Evolutionary conservation across 2,797 vertebrate species (phyloP).

Genomic region (Pelodytes ibericus): DNA sequence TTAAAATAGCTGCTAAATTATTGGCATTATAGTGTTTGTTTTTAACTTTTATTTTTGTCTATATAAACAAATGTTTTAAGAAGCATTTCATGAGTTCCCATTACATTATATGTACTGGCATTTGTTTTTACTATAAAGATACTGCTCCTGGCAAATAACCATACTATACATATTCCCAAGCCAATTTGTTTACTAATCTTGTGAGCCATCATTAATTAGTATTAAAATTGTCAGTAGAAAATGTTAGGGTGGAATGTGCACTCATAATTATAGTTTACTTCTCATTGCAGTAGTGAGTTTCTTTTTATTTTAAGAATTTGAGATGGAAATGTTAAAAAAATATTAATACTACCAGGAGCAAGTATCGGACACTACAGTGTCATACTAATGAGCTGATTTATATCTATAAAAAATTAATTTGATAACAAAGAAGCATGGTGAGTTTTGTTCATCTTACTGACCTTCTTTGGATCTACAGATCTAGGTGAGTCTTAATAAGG

Average conservation of each 20-base stretch:
- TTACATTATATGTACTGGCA: not conserved
- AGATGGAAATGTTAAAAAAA: not conserved
- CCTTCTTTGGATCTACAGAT: too few relatives aligned
- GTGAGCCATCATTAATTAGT: not conserved
- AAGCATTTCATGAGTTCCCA: constrained; percentile 2
- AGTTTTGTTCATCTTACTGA: too few relatives aligned
- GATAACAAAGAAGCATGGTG: too few relatives aligned
- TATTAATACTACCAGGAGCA: too few relatives aligned
- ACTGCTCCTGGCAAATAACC: not conserved
- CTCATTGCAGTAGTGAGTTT: too few relatives aligned
- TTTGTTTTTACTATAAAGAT: constrained; percentile 12
- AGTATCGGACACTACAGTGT: too few relatives aligned
- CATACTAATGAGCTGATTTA: too few relatives aligned
- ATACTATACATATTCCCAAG: not conserved
- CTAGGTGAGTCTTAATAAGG: too few relatives aligned
- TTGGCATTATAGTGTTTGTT: not conserved
- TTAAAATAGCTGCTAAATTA: too few relatives aligned
- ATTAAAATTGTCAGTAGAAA: not conserved
- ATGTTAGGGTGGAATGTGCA: not conserved
- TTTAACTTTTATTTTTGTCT: not conserved
- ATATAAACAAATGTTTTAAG: not conserved
- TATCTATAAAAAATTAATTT: too few relatives aligned
- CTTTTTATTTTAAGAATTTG: not conserved
- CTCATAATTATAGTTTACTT: not conserved
- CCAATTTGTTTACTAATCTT: not conserved